phyloP scores from a whole-genome alignment of 2,888 invertebrate species.

The Epistrophella euchroma region DNA sequence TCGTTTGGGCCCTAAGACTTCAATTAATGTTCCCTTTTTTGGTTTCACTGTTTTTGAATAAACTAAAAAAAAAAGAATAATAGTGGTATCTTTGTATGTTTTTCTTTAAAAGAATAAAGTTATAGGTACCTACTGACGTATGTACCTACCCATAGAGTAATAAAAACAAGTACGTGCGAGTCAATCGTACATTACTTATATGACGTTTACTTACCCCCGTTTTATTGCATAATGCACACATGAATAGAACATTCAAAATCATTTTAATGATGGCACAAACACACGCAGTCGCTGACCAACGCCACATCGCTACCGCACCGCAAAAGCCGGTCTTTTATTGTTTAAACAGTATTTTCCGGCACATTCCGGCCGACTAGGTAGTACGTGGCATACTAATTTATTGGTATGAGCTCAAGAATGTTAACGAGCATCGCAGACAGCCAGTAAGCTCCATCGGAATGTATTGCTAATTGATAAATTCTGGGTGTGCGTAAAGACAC shows the following conservation, averaged over 20 bases:
- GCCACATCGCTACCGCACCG: neutral
- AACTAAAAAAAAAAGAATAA: no score
- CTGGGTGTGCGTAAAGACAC: slow-evolving; percentile 1
- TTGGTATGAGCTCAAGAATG: slow-evolving; percentile 42
- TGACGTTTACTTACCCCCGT: neutral
- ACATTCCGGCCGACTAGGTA: slow-evolving; percentile 12
- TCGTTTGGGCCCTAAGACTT: no score
- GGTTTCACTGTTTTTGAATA: no score
- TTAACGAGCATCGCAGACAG: slow-evolving; percentile 17
- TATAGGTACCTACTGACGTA: no score
- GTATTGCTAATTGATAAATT: neutral
- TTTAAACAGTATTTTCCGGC: slow-evolving; percentile 42
- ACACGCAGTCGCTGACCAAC: neutral
- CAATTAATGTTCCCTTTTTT: no score
- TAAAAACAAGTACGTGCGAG: neutral
- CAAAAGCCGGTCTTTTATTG: slow-evolving; percentile 11
- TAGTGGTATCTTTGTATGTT: no score
- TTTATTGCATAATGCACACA: neutral
- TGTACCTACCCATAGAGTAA: no score
- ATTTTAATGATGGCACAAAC: neutral
- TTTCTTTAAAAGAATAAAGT: no score
- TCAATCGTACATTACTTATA: neutral
- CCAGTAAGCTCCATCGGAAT: neutral
- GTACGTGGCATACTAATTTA: slow-evolving; percentile 56
- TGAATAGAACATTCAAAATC: neutral